These are phyloP conservation scores for Macrobrachium rosenbergii DNA, from an alignment of 1,140 invertebrate species.

Conservation along the genomic window DNA sequence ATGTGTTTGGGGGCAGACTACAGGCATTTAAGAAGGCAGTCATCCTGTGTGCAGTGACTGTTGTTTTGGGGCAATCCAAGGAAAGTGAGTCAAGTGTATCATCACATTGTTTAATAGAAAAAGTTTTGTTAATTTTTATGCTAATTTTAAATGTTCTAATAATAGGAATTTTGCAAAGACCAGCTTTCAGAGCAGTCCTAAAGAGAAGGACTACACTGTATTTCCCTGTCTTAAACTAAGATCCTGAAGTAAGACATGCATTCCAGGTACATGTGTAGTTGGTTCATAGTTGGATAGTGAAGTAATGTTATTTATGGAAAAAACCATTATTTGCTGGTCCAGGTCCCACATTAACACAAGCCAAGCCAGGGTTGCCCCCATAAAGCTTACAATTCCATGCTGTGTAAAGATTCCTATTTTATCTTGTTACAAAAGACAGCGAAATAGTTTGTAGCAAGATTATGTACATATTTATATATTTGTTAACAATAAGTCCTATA, in stretches of 20 bases:
- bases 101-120: neutral
- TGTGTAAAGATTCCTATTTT: constrained; percentile 62
- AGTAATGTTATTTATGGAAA: constrained; percentile 13
- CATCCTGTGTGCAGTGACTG: constrained; percentile 18
- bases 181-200: neutral
- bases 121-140: neutral
- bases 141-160: neutral
- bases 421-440: constrained; percentile 64
- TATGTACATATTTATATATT: constrained; percentile 65
- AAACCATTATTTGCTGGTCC: neutral
- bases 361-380: constrained; percentile 55
- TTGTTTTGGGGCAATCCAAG: constrained; percentile 24
- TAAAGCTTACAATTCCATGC: constrained; percentile 60
- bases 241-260: constrained; percentile 51
- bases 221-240: constrained; percentile 46
- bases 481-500: constrained; percentile 64
- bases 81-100: neutral
- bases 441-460: constrained; percentile 65
- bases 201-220: constrained; percentile 47
- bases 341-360: constrained; percentile 48
- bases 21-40: constrained; percentile 32
- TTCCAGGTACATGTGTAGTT: constrained; percentile 57
- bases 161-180: no score
- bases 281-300: constrained; percentile 21
- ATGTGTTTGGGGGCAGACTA: constrained; percentile 54